Percentiles rank a stretch among this genome's conserved stretches.
Conservation (phyloP, 2,888 invertebrate species). For the Leptothorax acervorum region DNA sequence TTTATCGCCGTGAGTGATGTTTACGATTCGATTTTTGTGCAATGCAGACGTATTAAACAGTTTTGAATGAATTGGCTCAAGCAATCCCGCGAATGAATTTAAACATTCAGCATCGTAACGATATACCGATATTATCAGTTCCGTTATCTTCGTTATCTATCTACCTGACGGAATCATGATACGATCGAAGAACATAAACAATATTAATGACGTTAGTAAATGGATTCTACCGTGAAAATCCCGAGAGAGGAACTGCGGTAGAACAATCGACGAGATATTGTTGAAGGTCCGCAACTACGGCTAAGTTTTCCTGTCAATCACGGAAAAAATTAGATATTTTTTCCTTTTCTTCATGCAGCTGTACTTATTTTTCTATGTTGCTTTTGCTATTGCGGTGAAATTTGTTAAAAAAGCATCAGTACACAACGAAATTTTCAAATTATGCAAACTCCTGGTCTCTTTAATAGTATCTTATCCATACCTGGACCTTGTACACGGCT, state of each 20-base stretch:
- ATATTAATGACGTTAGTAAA: slow-evolving; percentile 51
- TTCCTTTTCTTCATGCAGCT: not conserved
- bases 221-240: slow-evolving; percentile 29
- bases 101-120: not conserved
- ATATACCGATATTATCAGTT: not conserved
- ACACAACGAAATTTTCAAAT: not conserved
- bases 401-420: not conserved
- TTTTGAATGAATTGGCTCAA: slow-evolving; percentile 28
- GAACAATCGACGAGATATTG: slow-evolving; percentile 30
- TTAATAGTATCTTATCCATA: slow-evolving; percentile 16
- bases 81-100: not conserved
- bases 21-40: slow-evolving; percentile 14
- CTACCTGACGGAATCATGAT: not conserved
- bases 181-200: slow-evolving; percentile 52
- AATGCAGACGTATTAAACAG: not conserved
- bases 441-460: not conserved
- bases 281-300: not conserved
- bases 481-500: slow-evolving; percentile 47
- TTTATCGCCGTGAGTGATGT: slow-evolving; percentile 35
- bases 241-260: slow-evolving; percentile 34
- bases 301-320: not conserved
- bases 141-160: not conserved
- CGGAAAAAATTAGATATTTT: not conserved
- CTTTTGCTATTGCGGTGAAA: not conserved
- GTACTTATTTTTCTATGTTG: not conserved